Percentiles rank a stretch among this genome's conserved stretches.
Conservation (phyloP, 23 tunicate species). For the Ascidia mentula region DNA sequence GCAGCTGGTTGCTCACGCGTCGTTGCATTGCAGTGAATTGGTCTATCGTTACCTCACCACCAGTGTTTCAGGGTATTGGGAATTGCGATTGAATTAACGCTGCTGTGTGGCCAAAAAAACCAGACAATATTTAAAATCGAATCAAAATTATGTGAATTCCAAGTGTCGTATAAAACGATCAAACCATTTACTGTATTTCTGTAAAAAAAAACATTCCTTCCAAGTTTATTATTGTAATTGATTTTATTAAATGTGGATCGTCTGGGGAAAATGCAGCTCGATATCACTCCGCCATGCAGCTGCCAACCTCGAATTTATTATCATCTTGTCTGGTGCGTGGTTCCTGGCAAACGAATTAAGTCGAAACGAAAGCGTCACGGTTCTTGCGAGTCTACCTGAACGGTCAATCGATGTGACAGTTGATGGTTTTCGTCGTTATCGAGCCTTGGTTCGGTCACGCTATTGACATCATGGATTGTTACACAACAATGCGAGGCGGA, state of each 20-base stretch:
- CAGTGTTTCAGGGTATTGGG: too few relatives aligned
- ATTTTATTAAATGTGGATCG: background rate
- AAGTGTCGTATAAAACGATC: too few relatives aligned
- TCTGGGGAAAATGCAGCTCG: background rate
- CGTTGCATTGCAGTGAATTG: too few relatives aligned
- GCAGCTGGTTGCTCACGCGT: background rate
- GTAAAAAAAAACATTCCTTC: too few relatives aligned
- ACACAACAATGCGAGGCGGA: conserved; percentile 1
- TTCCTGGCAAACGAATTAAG: background rate
- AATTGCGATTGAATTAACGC: too few relatives aligned
- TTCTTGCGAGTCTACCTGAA: background rate
- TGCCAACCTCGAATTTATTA: background rate
- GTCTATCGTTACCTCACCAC: too few relatives aligned
- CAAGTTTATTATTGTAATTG: background rate
- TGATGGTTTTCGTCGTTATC: background rate
- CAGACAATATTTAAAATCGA: too few relatives aligned
- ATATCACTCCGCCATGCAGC: background rate
- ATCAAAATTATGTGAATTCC: too few relatives aligned
- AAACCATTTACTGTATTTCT: too few relatives aligned
- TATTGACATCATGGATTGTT: background rate
- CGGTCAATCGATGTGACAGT: conserved; percentile 9
- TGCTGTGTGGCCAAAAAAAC: too few relatives aligned
- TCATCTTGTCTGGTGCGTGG: background rate
- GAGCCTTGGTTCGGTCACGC: background rate
- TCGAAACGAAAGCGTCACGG: background rate